These are phyloP conservation scores for Drosophila sordidapex DNA, from an alignment of 2,888 invertebrate species.

Conservation along the genomic window DNA sequence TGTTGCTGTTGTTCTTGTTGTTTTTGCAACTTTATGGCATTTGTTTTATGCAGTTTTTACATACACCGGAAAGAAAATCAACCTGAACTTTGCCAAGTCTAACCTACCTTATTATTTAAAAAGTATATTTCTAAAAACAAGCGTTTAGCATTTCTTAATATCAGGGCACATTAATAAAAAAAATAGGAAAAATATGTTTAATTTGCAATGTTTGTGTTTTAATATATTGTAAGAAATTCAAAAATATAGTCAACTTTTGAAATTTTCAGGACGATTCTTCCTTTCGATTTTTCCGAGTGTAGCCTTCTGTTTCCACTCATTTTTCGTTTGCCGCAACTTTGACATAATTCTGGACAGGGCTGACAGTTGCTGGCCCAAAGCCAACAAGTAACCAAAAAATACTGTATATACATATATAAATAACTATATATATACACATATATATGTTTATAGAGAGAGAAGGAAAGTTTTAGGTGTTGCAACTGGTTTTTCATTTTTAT, in stretches of 20 bases:
- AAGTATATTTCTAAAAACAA: neutral
- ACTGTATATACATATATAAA: conserved; percentile 31
- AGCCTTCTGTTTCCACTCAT: conserved; percentile 39
- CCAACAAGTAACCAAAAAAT: conserved; percentile 37
- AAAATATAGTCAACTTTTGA: neutral
- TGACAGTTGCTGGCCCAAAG: conserved; percentile 56
- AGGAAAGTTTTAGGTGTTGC: conserved; percentile 67
- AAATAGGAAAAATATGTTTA: neutral
- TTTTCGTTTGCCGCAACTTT: conserved; percentile 71
- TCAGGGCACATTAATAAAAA: neutral
- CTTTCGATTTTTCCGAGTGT: neutral
- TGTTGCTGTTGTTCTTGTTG: conserved; percentile 8
- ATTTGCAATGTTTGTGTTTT: neutral
- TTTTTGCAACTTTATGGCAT: conserved; percentile 63
- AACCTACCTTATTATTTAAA: neutral
- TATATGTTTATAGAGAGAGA: conserved; percentile 27
- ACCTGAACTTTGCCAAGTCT: neutral
- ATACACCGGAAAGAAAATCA: conserved; percentile 7
- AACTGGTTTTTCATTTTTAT: conserved; percentile 46
- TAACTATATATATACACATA: conserved; percentile 25
- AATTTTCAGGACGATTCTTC: neutral
- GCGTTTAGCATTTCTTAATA: neutral
- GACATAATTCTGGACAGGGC: conserved; percentile 73
- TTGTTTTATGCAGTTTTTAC: conserved; percentile 71
- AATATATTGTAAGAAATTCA: neutral